These are phyloP conservation scores for Mareca strepera DNA, from an alignment of 2,797 vertebrate species.

Conservation along the genomic window DNA sequence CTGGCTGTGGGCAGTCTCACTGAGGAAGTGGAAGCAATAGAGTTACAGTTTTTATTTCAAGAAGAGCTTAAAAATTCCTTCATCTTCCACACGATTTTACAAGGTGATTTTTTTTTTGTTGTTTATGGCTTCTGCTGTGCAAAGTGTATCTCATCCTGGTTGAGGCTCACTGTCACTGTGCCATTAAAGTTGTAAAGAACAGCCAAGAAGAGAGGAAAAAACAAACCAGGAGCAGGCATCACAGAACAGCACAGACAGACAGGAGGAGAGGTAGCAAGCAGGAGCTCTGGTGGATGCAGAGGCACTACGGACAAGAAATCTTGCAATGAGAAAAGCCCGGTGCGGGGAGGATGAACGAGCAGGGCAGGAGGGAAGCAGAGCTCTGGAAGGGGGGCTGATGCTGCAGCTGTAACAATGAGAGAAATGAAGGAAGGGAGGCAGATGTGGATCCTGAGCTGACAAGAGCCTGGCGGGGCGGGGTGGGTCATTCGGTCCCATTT, in stretches of 20 bases:
- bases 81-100: background rate
- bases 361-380: background rate
- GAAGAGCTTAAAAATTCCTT: background rate
- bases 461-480: background rate
- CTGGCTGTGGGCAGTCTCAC: constrained; percentile 20
- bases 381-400: background rate
- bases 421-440: background rate
- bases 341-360: background rate
- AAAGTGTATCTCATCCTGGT: background rate
- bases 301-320: background rate
- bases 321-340: background rate
- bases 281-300: background rate
- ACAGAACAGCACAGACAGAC: background rate
- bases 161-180: background rate
- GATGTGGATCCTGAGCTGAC: background rate
- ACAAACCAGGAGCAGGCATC: background rate
- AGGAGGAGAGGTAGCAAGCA: background rate
- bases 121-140: background rate
- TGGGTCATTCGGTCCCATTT: background rate
- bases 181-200: constrained; percentile 1
- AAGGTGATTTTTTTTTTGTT: background rate
- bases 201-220: background rate
- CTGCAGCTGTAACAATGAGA: background rate
- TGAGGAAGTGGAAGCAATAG: background rate
- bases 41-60: background rate